phyloP scores from a whole-genome alignment of 1,140 invertebrate species.

The Acromyrmex heyeri region DNA sequence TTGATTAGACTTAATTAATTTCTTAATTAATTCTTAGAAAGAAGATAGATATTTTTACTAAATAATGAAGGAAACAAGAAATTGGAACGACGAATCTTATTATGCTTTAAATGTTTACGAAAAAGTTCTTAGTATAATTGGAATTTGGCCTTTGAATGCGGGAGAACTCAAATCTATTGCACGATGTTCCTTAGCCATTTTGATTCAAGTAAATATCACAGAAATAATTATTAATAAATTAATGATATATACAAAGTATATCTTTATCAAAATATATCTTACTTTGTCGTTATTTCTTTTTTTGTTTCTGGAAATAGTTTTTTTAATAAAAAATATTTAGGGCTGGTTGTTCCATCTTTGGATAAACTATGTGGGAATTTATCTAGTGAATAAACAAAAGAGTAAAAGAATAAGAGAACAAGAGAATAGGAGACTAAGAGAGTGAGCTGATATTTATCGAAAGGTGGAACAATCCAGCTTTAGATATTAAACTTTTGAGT shows the following conservation, averaged over 20 bases:
- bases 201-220: constrained; percentile 55
- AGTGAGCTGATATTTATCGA: too few species aligned
- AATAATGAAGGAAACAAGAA: constrained; percentile 30
- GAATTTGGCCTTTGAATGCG: constrained; percentile 64
- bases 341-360: too few species aligned
- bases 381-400: too few species aligned
- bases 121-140: constrained; percentile 54
- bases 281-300: neutral
- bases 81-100: neutral
- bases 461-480: too few species aligned
- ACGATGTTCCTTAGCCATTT: constrained; percentile 53
- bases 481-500: neutral
- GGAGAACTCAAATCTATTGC: constrained; percentile 13
- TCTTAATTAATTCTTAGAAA: constrained; percentile 5
- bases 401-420: too few species aligned
- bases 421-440: too few species aligned
- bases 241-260: neutral
- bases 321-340: neutral
- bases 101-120: constrained; percentile 29
- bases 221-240: constrained; percentile 5
- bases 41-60: neutral
- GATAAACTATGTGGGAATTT: too few species aligned
- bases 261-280: too few species aligned
- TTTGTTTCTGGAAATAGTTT: neutral
- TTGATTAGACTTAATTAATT: neutral